Conservation (phyloP, 1,140 invertebrate species). For the Lethrus apterus region DNA sequence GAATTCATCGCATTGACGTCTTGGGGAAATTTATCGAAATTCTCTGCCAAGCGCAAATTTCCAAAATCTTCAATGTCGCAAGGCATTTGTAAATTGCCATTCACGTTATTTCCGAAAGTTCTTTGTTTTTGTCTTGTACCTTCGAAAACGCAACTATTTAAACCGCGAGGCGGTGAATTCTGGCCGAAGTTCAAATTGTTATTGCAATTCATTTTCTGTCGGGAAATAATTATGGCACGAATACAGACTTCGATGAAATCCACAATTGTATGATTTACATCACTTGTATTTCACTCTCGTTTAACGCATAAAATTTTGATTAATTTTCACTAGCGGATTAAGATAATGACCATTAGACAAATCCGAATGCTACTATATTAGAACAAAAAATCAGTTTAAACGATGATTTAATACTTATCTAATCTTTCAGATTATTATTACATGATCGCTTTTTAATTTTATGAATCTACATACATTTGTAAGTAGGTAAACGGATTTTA, state of each 20-base stretch:
- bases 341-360: background rate
- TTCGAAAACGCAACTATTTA: conserved; percentile 14
- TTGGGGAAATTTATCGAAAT: background rate
- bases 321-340: background rate
- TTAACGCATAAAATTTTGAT: background rate
- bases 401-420: no score
- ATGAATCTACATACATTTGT: no score
- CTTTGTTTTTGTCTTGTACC: no score
- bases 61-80: conserved; percentile 14
- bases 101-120: no score
- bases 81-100: background rate
- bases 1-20: background rate
- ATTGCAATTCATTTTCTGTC: background rate
- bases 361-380: background rate
- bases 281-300: background rate
- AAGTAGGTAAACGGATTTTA: no score
- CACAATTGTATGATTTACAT: background rate
- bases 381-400: no score
- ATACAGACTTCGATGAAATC: background rate
- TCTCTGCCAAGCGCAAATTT: background rate
- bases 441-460: no score
- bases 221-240: background rate
- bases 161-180: no score
- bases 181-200: background rate
- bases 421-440: no score